These are phyloP conservation scores for Fratercula arctica DNA, from an alignment of 2,797 vertebrate species.

Conservation along the genomic window DNA sequence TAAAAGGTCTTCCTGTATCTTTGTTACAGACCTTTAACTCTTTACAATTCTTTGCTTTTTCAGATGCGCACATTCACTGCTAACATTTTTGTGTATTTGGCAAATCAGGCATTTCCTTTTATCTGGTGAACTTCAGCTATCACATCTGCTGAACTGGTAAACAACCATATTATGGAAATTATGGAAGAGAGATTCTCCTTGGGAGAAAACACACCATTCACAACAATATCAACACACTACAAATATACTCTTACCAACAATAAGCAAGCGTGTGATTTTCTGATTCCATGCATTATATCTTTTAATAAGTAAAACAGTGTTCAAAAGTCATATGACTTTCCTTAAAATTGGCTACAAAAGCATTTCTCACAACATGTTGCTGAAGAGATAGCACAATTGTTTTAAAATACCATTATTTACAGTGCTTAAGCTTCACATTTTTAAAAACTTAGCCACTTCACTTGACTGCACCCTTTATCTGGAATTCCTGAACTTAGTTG, in stretches of 20 bases:
- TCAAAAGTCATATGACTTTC: not conserved
- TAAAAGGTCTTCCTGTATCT: not conserved
- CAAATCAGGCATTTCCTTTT: not conserved
- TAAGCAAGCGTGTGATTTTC: not conserved
- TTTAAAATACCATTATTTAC: not conserved
- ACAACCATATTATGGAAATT: not conserved
- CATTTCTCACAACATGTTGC: not conserved
- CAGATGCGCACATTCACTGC: accelerated
- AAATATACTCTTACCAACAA: not conserved
- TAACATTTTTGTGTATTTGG: not conserved
- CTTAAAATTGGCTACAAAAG: not conserved
- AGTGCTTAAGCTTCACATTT: not conserved
- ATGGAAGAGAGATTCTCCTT: not conserved
- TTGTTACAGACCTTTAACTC: not conserved
- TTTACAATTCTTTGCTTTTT: not conserved
- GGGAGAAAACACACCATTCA: not conserved
- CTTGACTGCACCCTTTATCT: not conserved
- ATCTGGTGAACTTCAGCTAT: not conserved
- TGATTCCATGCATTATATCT: not conserved
- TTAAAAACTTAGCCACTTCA: not conserved
- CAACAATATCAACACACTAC: not conserved
- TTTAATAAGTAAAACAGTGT: not conserved
- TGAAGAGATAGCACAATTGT: not conserved
- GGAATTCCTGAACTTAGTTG: not conserved
- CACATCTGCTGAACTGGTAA: not conserved